Evolutionary conservation across 2,888 invertebrate genomes (phyloP).

Genomic region (Hipparchia semele): DNA sequence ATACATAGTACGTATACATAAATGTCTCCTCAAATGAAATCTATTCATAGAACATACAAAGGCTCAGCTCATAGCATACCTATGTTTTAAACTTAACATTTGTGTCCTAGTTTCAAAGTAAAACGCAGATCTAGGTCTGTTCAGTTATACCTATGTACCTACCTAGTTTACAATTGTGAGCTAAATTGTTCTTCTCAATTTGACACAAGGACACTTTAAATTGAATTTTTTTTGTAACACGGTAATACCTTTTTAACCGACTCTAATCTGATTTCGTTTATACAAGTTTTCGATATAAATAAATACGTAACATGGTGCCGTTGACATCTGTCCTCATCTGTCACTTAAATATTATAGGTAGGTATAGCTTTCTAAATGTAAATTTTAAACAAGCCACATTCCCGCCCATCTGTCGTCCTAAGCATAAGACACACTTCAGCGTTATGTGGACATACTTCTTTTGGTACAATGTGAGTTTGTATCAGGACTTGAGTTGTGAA

Average conservation of each 20-base stretch:
- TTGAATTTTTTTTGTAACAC: background rate
- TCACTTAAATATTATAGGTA: no score
- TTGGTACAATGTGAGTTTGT: background rate
- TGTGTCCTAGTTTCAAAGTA: slow-evolving; percentile 13
- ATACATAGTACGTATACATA: slow-evolving; percentile 1
- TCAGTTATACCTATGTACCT: background rate
- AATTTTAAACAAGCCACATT: slow-evolving; percentile 6
- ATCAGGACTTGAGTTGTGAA: slow-evolving; percentile 7
- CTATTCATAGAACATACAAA: slow-evolving; percentile 12
- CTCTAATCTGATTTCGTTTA: no score
- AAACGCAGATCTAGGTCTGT: slow-evolving; percentile 3
- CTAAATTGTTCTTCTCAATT: background rate
- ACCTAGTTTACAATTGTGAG: background rate
- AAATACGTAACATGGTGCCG: no score
- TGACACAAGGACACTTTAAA: background rate
- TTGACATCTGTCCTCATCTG: no score
- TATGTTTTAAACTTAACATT: background rate
- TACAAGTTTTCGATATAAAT: no score
- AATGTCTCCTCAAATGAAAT: slow-evolving; percentile 14
- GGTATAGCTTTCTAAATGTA: background rate
- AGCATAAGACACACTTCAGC: background rate
- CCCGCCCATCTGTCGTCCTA: background rate
- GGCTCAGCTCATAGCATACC: background rate
- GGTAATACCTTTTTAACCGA: no score
- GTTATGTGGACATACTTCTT: slow-evolving; percentile 9